Evolutionary conservation across 2,888 invertebrate genomes (phyloP), one percentile per base, ranked within the genome.

Genomic region (Meteorus colon): DNA sequence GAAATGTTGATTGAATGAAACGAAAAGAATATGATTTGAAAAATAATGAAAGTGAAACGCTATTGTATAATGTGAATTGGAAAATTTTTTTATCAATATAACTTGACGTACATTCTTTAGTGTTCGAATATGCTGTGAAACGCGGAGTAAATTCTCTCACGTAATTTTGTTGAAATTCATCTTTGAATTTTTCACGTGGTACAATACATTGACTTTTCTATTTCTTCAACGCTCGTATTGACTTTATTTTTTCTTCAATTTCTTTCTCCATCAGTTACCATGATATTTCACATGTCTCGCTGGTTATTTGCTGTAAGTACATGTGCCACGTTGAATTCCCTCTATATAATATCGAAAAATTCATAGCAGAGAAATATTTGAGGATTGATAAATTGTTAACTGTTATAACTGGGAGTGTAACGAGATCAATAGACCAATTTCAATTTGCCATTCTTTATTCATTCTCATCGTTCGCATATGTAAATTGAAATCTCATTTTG

Each of bases 371-470:
- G 48, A 16, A n/a, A 48, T 48, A 48, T 48, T n/a, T 4, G 48
- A 48, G 14, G 16, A 48, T 48, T n/a, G 10, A n/a, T n/a, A n/a
- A 48, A 48, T 48, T 48, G 48, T 16, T 16, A 48, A 5, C 48
- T 48, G n/a, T 48, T n/a, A n/a, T 5, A 55, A 2, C 2, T 19
- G 10, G 4, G 16, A n/a, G 19, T 19, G 2, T 19, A 19, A 4
- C 48, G n/a, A 48, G 48, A 48, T 16, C 48, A 48, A 55, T 24
- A n/a, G 19, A 55, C 5, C 4, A 19, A 55, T 4, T 55, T 19
- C 6, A 6, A 55, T 55, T n/a, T 19, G 24, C 6, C n/a, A n/a
- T 19, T 59, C 60, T 59, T 41, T 76, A 34, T 72, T 24, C 24
- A 24, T 24, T 24, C 24, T 24, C 24, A 24, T 59, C 45, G 14